A percentile compares a stretch with the other conserved stretches of the same genome.
Conservation (phyloP, 2,888 invertebrate genomes). For the Oligia latruncula region DNA sequence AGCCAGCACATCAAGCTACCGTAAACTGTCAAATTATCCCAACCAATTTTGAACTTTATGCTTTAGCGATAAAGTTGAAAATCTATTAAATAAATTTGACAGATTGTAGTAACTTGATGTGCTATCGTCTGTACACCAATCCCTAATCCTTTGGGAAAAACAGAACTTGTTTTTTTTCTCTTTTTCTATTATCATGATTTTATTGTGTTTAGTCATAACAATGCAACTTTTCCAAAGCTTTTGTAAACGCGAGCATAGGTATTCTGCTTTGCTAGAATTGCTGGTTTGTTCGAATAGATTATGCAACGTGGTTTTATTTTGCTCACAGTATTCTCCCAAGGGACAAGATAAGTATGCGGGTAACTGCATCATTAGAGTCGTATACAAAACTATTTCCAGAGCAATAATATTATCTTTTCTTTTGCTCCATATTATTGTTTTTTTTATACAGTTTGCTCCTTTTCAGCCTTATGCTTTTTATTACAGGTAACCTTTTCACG, state of each 20-base stretch:
- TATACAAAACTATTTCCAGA: slow-evolving; percentile 31
- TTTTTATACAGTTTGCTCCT: not conserved
- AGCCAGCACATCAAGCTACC: too few species aligned
- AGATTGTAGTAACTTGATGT: too few species aligned
- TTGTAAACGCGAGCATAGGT: not conserved
- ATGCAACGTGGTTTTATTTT: slow-evolving; percentile 37
- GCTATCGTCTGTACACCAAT: too few species aligned
- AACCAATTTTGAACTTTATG: too few species aligned
- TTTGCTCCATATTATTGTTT: not conserved
- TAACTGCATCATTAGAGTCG: slow-evolving; percentile 47
- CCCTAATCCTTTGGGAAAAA: too few species aligned
- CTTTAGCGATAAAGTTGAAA: too few species aligned
- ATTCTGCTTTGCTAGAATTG: slow-evolving; percentile 23
- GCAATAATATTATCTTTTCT: slow-evolving; percentile 10
- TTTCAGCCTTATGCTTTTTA: too few species aligned
- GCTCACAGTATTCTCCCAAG: slow-evolving; percentile 29
- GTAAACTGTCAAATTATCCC: too few species aligned
- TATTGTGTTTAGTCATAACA: not conserved
- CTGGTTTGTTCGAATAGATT: not conserved
- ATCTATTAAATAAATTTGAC: too few species aligned
- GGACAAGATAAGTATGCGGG: slow-evolving; percentile 42
- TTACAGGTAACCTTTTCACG: too few species aligned
- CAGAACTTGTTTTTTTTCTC: not conserved
- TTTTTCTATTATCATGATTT: not conserved
- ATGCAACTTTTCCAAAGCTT: not conserved